These are phyloP conservation scores for Heliconius himera DNA, from an alignment of 1,140 invertebrate genomes.

Conservation along the genomic window DNA sequence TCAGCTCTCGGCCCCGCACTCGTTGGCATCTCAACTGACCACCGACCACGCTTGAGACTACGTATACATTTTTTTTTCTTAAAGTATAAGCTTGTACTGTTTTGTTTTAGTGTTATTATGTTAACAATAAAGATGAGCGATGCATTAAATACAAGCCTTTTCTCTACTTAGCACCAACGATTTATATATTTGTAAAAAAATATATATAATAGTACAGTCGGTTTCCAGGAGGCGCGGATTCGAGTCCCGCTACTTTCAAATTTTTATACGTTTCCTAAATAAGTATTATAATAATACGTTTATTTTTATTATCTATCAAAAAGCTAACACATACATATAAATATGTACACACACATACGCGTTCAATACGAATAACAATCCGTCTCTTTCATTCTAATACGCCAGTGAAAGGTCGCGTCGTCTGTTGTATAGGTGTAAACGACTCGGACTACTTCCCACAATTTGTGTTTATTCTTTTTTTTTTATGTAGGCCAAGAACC, in stretches of 20 bases:
- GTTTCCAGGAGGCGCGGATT: too few relatives aligned
- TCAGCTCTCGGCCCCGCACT: slow-evolving; percentile 58
- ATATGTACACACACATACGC: background rate
- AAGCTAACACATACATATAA: background rate
- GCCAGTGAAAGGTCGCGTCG: slow-evolving; percentile 60
- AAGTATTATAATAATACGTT: background rate
- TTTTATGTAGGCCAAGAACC: slow-evolving; percentile 69
- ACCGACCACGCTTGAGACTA: slow-evolving; percentile 45
- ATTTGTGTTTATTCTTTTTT: slow-evolving; percentile 57
- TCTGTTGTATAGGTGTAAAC: slow-evolving; percentile 40
- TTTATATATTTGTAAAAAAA: background rate
- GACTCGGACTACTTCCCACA: slow-evolving; percentile 70
- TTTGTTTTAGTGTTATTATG: background rate
- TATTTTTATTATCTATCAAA: background rate
- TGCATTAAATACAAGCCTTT: background rate
- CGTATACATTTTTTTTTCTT: slow-evolving; percentile 26
- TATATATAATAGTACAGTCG: too few relatives aligned
- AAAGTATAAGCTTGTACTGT: background rate
- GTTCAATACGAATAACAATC: slow-evolving; percentile 10
- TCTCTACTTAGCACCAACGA: background rate
- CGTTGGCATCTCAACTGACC: slow-evolving; percentile 55
- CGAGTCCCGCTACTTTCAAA: too few relatives aligned
- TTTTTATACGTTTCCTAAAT: too few relatives aligned
- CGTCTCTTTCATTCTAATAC: slow-evolving; percentile 51
- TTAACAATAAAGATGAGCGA: background rate